Conservation (phyloP, 2,888 invertebrate species). For the Folsomia manolachei region DNA sequence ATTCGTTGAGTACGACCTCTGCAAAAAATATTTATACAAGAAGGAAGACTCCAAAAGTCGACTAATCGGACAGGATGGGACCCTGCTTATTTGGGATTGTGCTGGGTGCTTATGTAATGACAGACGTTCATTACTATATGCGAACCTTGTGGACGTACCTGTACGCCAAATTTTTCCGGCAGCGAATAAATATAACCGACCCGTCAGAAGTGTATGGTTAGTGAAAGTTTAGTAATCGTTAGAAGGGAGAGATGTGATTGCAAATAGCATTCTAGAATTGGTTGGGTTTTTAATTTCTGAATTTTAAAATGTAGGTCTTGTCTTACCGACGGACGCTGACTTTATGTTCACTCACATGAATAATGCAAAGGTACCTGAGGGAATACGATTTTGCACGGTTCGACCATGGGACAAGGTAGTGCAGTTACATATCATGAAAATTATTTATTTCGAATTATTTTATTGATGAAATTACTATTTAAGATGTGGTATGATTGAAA, state of each 20-base stretch:
- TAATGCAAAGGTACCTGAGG: constrained; percentile 79
- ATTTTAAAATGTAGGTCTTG: constrained; percentile 63
- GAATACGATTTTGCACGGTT: constrained; percentile 85
- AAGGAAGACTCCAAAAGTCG: too few relatives aligned
- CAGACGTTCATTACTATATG: constrained; percentile 78
- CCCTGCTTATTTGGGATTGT: constrained; percentile 19
- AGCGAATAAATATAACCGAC: constrained; percentile 66
- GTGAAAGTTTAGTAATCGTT: constrained; percentile 43
- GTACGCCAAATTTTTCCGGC: constrained; percentile 67
- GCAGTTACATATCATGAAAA: background rate
- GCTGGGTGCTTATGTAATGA: constrained; percentile 61
- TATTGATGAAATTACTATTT: background rate
- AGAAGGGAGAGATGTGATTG: background rate
- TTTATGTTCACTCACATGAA: constrained; percentile 86
- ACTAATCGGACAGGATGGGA: constrained; percentile 17
- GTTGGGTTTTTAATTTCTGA: constrained; percentile 12
- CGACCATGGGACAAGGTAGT: constrained; percentile 76
- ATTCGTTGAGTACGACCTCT: background rate
- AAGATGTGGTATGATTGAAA: constrained; percentile 22
- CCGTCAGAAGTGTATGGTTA: constrained; percentile 72
- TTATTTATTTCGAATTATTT: background rate
- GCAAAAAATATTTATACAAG: too few relatives aligned
- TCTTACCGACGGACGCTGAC: constrained; percentile 80
- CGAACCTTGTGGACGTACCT: constrained; percentile 68
- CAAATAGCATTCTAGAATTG: too few relatives aligned